Evolutionary conservation across 2,797 vertebrate genomes (phyloP).

Genomic region (Gallinago nigripennis): DNA sequence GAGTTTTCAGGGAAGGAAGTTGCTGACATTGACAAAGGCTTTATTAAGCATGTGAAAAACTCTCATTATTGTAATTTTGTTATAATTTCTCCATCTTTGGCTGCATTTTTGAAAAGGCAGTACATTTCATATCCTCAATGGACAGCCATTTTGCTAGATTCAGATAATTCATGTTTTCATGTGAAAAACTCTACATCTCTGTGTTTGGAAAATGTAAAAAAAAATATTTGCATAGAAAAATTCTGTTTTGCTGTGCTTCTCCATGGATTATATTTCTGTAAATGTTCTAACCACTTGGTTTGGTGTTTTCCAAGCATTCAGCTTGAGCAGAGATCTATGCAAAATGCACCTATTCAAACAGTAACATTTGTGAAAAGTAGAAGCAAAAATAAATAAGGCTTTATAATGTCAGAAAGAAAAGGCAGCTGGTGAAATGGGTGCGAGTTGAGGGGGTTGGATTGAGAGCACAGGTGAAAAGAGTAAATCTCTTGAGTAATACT

Average conservation of each 20-base stretch:
- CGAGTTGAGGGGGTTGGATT: not conserved
- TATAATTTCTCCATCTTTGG: not conserved
- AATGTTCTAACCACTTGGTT: not conserved
- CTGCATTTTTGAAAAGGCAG: not conserved
- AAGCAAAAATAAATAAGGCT: not conserved
- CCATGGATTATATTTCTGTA: not conserved
- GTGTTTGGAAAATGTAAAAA: not conserved
- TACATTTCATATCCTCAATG: not conserved
- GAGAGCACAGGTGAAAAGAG: not conserved
- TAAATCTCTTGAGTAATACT: not conserved
- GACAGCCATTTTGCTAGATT: not conserved
- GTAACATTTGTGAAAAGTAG: not conserved
- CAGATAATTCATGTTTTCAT: not conserved
- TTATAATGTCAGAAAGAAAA: not conserved
- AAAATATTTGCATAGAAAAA: not conserved
- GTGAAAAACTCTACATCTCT: not conserved
- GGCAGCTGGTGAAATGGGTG: not conserved
- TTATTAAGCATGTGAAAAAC: not conserved
- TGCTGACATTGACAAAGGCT: not conserved
- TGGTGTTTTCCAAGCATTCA: not conserved
- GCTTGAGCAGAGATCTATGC: not conserved
- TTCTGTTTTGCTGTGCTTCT: not conserved
- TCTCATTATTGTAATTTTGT: not conserved
- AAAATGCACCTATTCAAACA: not conserved
- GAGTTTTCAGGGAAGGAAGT: not conserved